Percentiles rank a stretch among this genome's conserved stretches.
phyloP scores from a whole-genome alignment of 2,797 vertebrate genomes.

The Mareca strepera region DNA sequence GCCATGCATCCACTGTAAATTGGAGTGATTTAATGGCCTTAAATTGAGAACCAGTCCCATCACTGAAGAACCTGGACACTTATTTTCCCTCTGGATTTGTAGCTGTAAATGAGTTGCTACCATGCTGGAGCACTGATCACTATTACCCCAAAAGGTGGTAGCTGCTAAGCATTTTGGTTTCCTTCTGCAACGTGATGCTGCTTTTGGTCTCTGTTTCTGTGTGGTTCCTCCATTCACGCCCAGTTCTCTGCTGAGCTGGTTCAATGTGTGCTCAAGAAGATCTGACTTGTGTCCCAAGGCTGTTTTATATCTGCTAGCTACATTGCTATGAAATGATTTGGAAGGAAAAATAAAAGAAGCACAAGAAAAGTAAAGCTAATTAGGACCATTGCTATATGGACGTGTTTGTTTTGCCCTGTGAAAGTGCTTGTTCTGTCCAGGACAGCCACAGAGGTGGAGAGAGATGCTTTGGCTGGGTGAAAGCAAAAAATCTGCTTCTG shows the following conservation, averaged over 20 bases:
- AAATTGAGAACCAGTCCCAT: not conserved
- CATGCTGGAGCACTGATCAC: fast-evolving
- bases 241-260: not conserved
- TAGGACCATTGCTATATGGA: not conserved
- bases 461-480: not conserved
- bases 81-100: not conserved
- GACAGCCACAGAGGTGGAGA: not conserved
- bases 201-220: not conserved
- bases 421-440: not conserved
- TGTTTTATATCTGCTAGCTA: not conserved
- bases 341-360: fast-evolving
- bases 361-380: not conserved
- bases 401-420: not conserved
- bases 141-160: not conserved
- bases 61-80: not conserved
- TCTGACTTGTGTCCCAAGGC: not conserved
- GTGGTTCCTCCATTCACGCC: not conserved
- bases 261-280: not conserved
- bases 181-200: fast-evolving
- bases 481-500: not conserved
- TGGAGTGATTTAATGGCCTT: not conserved
- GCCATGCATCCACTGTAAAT: fast-evolving
- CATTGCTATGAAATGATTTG: not conserved
- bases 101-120: not conserved
- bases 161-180: not conserved